phyloP scores from a whole-genome alignment of 2,888 invertebrate genomes.

The Chrysomela aeneicollis region DNA sequence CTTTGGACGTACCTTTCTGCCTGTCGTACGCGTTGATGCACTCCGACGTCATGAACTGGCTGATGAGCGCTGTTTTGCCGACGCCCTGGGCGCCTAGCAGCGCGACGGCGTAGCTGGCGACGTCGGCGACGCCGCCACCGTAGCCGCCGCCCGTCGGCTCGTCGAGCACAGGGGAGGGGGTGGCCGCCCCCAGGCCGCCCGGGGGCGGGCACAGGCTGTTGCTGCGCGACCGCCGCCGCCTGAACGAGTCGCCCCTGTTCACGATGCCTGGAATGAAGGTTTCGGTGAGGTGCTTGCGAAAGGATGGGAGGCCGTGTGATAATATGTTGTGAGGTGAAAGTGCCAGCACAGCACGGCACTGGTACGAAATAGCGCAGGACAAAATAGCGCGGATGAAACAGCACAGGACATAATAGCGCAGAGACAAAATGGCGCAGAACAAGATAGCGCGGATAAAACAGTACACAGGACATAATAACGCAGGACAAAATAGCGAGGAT shows the following conservation, averaged over 20 bases:
- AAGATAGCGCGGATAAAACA: too few relatives aligned
- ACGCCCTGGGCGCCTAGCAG: slow-evolving; percentile 83
- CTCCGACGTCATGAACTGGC: slow-evolving; percentile 92
- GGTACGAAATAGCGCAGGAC: too few relatives aligned
- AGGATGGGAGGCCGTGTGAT: too few relatives aligned
- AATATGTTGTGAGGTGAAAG: too few relatives aligned
- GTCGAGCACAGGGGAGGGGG: slow-evolving; percentile 61
- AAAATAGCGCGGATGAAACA: too few relatives aligned
- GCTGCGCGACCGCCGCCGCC: slow-evolving; percentile 82
- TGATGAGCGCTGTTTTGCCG: slow-evolving; percentile 85
- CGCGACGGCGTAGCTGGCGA: slow-evolving; percentile 69
- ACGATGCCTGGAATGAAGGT: slow-evolving; percentile 75
- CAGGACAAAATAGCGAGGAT: too few relatives aligned
- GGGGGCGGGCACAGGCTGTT: slow-evolving; percentile 77
- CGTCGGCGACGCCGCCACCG: background rate
- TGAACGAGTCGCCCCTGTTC: slow-evolving; percentile 93
- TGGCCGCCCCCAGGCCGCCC: slow-evolving; percentile 46
- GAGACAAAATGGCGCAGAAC: too few relatives aligned
- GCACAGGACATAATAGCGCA: too few relatives aligned
- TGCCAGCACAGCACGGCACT: too few relatives aligned
- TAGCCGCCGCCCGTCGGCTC: slow-evolving; percentile 60
- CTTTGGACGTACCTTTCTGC: slow-evolving; percentile 70
- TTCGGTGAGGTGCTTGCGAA: too few relatives aligned
- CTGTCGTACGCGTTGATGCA: slow-evolving; percentile 93
- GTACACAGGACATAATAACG: too few relatives aligned